Base-by-base conservation (phyloP, 2,113 vertebrate species). In the Gorsachius goisagi region DNA sequence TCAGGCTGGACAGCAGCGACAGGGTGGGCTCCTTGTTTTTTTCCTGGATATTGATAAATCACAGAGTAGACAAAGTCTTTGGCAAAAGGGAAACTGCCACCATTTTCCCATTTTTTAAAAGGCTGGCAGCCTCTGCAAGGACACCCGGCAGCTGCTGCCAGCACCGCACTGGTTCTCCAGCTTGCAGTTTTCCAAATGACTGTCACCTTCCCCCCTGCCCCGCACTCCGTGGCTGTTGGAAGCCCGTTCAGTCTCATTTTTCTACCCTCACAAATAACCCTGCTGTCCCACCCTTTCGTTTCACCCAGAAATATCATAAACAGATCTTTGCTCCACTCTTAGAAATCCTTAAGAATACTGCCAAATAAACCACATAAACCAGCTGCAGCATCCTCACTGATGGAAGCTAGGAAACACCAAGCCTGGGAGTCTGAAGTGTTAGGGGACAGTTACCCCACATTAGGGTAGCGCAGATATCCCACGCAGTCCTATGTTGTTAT, bases 401-500 rank as follows among this genome's bases (percentile, higher is more conserved):
- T 3, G 17, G 66, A 66, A 66, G 53, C 37, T 37, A 13, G 28
- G 45, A 68, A 84, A 53, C 44, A 45, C 24, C 63, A 68, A 24
- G n/a, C 47, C 37, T 73, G 37, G 27, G 41, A 47, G 23, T 72
- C 56, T 32, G 47, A 86, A 83, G 50, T 21, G 22, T 53, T 78
- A 53, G 1, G 52, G 76, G 37, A 44, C 41, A 56, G 18, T 47
- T 37, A 58, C 13, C 9, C 4, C 27, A 44, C 27, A 13, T 39
- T 23, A 59, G 12, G 26, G 74, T 5, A 79, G 27, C 30, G 37
- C 33, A 39, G 37, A 53, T 53, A 22, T 8, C 60, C 68, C 68
- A 56, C 1, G 0, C 21, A 27, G 26, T 10, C 1, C 0, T 50
- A 33, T 0, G 0, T 17, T n/a, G 67, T 28, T 73, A 32, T 1